Conservation (phyloP, 30 jellyfish, hydroid and myxozoan genomes). For the Aurelia sp. region DNA sequence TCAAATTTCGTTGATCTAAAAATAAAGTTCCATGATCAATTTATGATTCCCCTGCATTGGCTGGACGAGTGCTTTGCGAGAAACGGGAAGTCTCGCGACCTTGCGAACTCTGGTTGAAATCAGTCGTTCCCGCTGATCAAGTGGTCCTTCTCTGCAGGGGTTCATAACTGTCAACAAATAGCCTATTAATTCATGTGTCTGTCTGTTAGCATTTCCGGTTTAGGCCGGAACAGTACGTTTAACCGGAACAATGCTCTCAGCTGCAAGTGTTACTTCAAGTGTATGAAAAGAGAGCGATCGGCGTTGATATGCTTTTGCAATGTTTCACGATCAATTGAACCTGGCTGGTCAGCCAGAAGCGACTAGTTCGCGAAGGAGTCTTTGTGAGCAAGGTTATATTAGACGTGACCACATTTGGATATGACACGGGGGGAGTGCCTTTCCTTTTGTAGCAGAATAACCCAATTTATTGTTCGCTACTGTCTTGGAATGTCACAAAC, state of each 20-base stretch:
- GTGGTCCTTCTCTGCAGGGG: constrained; percentile 6
- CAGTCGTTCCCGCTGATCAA: constrained; percentile 12
- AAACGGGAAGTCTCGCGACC: no score
- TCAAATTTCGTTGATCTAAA: no score
- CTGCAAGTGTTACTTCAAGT: constrained; percentile 2
- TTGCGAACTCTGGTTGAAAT: background rate
- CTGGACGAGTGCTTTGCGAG: no score
- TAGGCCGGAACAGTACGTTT: no score
- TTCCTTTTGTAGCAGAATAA: constrained; percentile 16
- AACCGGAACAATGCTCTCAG: constrained; percentile 47
- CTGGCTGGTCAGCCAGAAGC: no score
- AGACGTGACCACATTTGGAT: constrained; percentile 42
- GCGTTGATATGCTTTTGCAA: no score
- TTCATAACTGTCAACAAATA: constrained; percentile 6
- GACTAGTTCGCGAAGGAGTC: background rate
- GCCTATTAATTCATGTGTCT: background rate
- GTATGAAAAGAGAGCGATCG: background rate
- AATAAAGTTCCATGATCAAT: no score
- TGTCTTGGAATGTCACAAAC: constrained; percentile 7
- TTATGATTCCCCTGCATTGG: no score
- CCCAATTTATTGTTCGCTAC: constrained; percentile 14
- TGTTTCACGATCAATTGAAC: no score
- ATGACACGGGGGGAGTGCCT: constrained; percentile 58
- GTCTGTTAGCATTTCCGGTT: constrained; percentile 48
- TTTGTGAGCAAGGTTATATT: background rate